Conservation (phyloP, 2,113 vertebrate genomes). For the Syngnathus scovelli region DNA sequence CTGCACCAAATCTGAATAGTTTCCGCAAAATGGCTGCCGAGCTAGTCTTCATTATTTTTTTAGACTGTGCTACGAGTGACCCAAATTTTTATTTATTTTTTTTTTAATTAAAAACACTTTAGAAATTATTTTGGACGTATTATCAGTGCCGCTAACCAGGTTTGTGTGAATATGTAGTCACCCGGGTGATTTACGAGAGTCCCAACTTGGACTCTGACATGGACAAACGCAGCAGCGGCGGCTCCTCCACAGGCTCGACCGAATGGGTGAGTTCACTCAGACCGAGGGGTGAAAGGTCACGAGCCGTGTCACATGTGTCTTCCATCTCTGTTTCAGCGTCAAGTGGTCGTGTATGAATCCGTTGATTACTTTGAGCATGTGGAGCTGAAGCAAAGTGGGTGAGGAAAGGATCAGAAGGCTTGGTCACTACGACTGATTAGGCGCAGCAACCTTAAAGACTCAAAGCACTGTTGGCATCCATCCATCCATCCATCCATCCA, state of each 20-base stretch:
- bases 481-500: too few relatives aligned
- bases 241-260: slow-evolving; percentile 44
- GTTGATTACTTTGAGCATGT: slow-evolving; percentile 44
- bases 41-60: too few relatives aligned
- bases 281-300: not conserved
- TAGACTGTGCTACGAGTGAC: too few relatives aligned
- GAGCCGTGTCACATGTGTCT: not conserved
- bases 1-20: too few relatives aligned
- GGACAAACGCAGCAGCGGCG: slow-evolving; percentile 48
- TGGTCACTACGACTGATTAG: not conserved
- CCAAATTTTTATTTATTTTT: too few relatives aligned
- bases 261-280: slow-evolving; percentile 53
- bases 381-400: slow-evolving; percentile 32
- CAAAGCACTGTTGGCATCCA: too few relatives aligned
- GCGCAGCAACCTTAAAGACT: too few relatives aligned
- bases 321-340: slow-evolving; percentile 40
- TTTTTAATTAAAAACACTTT: too few relatives aligned
- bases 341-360: slow-evolving; percentile 56
- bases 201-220: slow-evolving; percentile 49
- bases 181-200: slow-evolving; percentile 51
- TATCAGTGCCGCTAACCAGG: too few relatives aligned
- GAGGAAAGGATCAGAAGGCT: not conserved
- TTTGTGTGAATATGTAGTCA: not conserved
- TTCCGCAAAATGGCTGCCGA: too few relatives aligned
- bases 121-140: too few relatives aligned